phyloP scores from a whole-genome alignment of 2,797 vertebrate species.

The Sebastes diaconus region DNA sequence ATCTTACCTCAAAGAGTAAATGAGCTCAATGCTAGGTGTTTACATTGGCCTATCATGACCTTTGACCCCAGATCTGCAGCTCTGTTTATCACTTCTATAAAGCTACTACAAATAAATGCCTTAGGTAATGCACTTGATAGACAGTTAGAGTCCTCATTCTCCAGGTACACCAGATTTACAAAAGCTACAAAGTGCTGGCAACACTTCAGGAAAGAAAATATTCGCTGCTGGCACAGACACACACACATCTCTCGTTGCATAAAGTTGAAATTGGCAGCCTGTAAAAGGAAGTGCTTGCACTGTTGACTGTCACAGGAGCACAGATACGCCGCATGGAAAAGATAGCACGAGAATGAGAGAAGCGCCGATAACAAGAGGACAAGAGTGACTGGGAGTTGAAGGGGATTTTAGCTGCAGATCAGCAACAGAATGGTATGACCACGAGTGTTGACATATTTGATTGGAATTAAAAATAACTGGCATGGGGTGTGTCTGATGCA shows the following conservation, averaged over 20 bases:
- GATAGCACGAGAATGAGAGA: slow-evolving; percentile 53
- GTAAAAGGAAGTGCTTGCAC: slow-evolving; percentile 42
- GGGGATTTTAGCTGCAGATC: slow-evolving; percentile 23
- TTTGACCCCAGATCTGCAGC: slow-evolving; percentile 29
- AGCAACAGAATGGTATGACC: slow-evolving; percentile 28
- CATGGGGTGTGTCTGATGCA: slow-evolving; percentile 13
- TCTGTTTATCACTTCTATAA: neutral
- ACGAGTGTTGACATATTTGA: slow-evolving; percentile 19
- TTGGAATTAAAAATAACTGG: slow-evolving; percentile 29
- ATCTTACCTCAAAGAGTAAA: slow-evolving; percentile 7
- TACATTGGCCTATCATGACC: neutral
- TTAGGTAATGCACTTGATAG: slow-evolving; percentile 13
- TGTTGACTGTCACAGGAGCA: slow-evolving; percentile 50
- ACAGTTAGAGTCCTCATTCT: slow-evolving; percentile 29
- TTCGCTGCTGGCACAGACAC: slow-evolving; percentile 8
- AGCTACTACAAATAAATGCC: slow-evolving; percentile 21
- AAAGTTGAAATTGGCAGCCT: slow-evolving; percentile 39
- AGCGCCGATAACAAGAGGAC: slow-evolving; percentile 41
- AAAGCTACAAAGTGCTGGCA: slow-evolving; percentile 33
- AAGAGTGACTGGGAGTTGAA: neutral
- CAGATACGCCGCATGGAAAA: slow-evolving; percentile 20
- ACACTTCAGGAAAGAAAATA: slow-evolving; percentile 24
- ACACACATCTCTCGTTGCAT: slow-evolving; percentile 24
- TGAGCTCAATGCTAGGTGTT: slow-evolving; percentile 14
- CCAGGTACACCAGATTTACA: slow-evolving; percentile 20